These are phyloP conservation scores for Syritta pipiens DNA, from an alignment of 2,888 invertebrate species.

Conservation along the genomic window DNA sequence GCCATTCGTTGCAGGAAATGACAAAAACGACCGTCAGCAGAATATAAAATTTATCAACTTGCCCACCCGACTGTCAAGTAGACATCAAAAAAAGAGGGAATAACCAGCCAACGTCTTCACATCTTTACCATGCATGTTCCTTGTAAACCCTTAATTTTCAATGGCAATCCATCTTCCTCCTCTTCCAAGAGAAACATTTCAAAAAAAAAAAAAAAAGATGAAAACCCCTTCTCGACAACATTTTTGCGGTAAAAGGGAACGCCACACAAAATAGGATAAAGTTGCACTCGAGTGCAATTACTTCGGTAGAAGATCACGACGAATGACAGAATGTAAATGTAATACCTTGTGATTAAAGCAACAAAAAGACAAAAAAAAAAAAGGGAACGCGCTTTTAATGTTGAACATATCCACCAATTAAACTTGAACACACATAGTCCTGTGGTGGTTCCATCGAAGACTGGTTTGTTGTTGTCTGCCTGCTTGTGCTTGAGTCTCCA, in stretches of 20 bases:
- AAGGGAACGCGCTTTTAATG: slow-evolving; percentile 21
- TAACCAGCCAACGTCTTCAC: too few species aligned
- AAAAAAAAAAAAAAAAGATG: background rate
- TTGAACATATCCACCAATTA: slow-evolving; percentile 36
- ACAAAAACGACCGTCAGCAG: too few species aligned
- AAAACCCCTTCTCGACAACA: too few species aligned
- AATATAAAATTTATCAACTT: too few species aligned
- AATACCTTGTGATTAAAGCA: slow-evolving; percentile 21
- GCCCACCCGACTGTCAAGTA: background rate
- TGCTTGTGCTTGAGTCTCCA: background rate
- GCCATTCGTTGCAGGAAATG: too few species aligned
- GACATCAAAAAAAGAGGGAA: background rate
- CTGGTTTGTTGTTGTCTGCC: too few species aligned
- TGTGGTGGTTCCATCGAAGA: slow-evolving; percentile 8
- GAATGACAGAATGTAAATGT: slow-evolving; percentile 15
- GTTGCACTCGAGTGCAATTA: slow-evolving; percentile 27
- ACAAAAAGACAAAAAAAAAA: background rate
- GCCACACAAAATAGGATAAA: slow-evolving; percentile 6
- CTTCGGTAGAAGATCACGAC: slow-evolving; percentile 11
- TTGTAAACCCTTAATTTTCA: background rate
- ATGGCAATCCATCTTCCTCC: background rate
- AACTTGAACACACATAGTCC: slow-evolving; percentile 18
- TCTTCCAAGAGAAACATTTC: background rate
- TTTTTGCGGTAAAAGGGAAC: background rate
- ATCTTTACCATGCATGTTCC: too few species aligned